These are phyloP conservation scores for Alces alces DNA, from an alignment of 2,113 vertebrate species.

Conservation along the genomic window DNA sequence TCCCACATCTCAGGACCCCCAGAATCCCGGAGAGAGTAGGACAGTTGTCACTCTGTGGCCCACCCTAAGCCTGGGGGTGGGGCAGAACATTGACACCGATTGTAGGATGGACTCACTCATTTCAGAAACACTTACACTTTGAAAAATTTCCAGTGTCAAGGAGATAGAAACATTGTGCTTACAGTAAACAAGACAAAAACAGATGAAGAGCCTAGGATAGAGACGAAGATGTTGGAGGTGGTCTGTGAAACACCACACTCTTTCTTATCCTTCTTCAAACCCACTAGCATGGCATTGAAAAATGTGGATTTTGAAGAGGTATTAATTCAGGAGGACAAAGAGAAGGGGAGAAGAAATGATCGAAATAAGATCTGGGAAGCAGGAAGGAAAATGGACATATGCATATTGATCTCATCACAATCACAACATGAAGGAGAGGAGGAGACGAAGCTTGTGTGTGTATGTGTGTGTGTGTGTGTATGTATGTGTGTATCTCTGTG, in stretches of 20 bases:
- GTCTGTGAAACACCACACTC: neutral
- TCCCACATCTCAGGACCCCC: neutral
- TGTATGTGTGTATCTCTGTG: no score
- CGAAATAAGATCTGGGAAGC: neutral
- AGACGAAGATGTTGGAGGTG: neutral
- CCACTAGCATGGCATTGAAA: rapidly evolving
- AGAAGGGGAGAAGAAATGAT: neutral
- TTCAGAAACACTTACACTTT: neutral
- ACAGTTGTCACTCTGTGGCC: rapidly evolving
- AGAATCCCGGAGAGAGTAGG: no score
- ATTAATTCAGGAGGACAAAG: neutral
- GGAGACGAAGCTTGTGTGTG: neutral
- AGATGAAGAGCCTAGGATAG: neutral
- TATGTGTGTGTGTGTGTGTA: neutral
- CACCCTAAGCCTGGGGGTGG: neutral
- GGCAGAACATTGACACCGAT: neutral
- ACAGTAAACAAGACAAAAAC: neutral
- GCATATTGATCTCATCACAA: no score
- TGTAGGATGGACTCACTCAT: neutral
- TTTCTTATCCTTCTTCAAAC: neutral
- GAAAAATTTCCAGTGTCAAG: neutral
- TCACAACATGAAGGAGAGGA: no score
- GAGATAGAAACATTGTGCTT: neutral
- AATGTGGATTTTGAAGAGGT: neutral
- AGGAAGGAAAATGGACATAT: neutral